Conservation (phyloP, 2,888 invertebrate species). For the Campoplex nolae region DNA sequence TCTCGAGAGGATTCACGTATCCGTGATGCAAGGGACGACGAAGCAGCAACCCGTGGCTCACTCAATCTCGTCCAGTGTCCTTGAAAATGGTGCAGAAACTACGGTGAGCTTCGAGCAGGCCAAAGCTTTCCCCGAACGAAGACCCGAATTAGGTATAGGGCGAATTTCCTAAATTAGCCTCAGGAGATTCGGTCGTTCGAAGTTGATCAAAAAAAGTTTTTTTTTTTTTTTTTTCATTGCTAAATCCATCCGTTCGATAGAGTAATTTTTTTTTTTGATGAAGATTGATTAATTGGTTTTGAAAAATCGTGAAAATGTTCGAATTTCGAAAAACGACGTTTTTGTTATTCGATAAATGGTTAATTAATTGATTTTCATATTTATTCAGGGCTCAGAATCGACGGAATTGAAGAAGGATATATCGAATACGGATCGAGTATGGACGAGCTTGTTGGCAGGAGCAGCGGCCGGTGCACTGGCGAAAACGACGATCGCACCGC, state of each 20-base stretch:
- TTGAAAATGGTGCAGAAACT: slow-evolving; percentile 63
- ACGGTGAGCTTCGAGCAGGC: slow-evolving; percentile 64
- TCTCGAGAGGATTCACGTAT: slow-evolving; percentile 72
- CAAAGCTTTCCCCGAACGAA: slow-evolving; percentile 49
- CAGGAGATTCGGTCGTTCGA: slow-evolving; percentile 11
- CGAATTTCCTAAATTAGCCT: slow-evolving; percentile 18
- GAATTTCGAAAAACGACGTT: neutral
- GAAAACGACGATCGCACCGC: slow-evolving; percentile 98
- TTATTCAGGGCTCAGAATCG: slow-evolving; percentile 11
- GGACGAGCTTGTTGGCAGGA: slow-evolving; percentile 95
- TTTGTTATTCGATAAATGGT: neutral
- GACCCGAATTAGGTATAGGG: neutral
- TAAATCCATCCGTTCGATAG: neutral
- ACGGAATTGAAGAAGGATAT: slow-evolving; percentile 66
- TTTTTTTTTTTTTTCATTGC: slow-evolving; percentile 2
- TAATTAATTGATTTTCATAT: too few species aligned
- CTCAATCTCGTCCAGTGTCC: slow-evolving; percentile 28
- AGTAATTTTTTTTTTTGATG: too few species aligned
- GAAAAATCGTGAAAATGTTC: neutral
- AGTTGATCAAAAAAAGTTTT: neutral
- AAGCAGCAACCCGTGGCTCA: slow-evolving; percentile 65
- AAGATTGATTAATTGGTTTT: neutral
- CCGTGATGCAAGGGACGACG: slow-evolving; percentile 70
- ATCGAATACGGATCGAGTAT: slow-evolving; percentile 87
- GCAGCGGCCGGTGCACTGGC: slow-evolving; percentile 97